These are phyloP conservation scores for Cyrtonyx montezumae DNA, from an alignment of 2,113 vertebrate species.

Conservation along the genomic window DNA sequence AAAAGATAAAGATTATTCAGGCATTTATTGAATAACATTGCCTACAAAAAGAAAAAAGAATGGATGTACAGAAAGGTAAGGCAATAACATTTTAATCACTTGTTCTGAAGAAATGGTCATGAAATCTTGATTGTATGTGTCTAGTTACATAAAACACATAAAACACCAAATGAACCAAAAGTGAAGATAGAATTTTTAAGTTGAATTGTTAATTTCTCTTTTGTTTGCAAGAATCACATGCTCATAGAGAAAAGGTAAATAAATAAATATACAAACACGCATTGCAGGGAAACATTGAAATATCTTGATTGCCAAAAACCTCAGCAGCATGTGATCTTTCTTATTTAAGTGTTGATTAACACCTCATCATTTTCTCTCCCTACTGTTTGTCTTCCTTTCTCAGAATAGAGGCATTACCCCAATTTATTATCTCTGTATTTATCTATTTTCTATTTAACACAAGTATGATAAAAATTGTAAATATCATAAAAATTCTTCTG, in stretches of 20 bases:
- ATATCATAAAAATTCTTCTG: background rate
- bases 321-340: background rate
- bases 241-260: background rate
- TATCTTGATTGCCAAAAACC: background rate
- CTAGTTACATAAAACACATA: background rate
- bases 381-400: background rate
- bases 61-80: background rate
- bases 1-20: background rate
- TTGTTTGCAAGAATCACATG: background rate
- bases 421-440: background rate
- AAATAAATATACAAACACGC: accelerated
- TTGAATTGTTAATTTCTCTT: background rate
- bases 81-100: background rate
- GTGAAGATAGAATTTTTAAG: background rate
- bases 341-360: background rate
- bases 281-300: background rate
- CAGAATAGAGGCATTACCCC: background rate
- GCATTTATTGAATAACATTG: background rate
- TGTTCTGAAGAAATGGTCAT: background rate
- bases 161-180: background rate
- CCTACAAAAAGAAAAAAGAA: background rate
- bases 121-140: accelerated
- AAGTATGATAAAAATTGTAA: background rate
- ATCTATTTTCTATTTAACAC: background rate
- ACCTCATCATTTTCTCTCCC: background rate